Base-by-base conservation (phyloP, 2,888 invertebrate genomes). In the Timema podura region DNA sequence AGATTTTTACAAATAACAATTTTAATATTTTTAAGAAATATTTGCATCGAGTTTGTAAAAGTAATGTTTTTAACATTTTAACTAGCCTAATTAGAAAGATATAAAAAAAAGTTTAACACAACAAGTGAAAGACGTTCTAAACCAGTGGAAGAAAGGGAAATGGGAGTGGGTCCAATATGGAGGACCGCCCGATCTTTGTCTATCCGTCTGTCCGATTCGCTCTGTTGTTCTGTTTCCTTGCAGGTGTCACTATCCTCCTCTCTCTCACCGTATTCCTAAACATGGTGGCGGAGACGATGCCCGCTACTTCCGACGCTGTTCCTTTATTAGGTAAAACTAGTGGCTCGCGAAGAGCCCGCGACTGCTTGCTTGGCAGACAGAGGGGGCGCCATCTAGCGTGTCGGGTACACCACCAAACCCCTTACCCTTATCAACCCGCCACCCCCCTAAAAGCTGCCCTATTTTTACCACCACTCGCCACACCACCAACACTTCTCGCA, bases 211-310 rank as follows among this genome's bases (percentile, higher is more conserved):
- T 61, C 61, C 45, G 44, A 30, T 30, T 61, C 45, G 44, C 30
- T 45, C 45, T 61, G 44, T 61, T 30, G 30, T 30, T 30, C 30
- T 30, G 30, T 30, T 30, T 74, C 74, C 72, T 82, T 83, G 73
- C 84, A 95, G 96, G 96, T 84, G 96, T 98, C 77, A 98, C 97
- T 79, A 97, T 98, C 84, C 88, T 98, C 79, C 90, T 98, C 83
- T 97, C 97, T 79, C 88, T 98, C 85, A 97, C 97, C 83, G 97
- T 98, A 85, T 98, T 98, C 86, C 89, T 97, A 81, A 95, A 97
- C 86, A 95, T 97, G 92, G 96, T 97, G 78, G 96, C 97, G 77
- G 97, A 97, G 86, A 96, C 96, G 81, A 96, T 98, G 95, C 97
- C 97, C 77, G 96, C 96, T 79, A 97, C 97, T 73, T 96, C 96